phyloP scores from a whole-genome alignment of 1,140 invertebrate species.

The Thereuonema tuberculata region DNA sequence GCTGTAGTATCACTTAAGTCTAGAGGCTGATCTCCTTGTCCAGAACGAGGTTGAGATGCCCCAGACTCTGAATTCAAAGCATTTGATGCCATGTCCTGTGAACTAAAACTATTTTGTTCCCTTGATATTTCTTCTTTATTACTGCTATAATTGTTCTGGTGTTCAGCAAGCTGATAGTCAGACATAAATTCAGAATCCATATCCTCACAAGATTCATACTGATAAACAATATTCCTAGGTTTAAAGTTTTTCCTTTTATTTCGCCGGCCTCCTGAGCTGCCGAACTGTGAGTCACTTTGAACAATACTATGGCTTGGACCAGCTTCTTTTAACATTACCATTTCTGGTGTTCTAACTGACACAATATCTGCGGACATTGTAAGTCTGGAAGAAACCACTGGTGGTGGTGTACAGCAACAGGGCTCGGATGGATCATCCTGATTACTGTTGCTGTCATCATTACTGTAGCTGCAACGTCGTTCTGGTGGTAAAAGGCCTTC shows the following conservation, averaged over 20 bases:
- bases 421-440: not conserved
- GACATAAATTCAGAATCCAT: not conserved
- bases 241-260: conserved; percentile 55
- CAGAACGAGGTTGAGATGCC: no score
- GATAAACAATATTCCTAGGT: conserved; percentile 41
- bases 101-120: no score
- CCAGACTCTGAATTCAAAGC: no score
- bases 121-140: no score
- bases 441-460: conserved; percentile 2
- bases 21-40: conserved; percentile 23
- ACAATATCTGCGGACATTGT: not conserved
- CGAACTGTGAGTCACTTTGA: not conserved
- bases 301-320: not conserved
- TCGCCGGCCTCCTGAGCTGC: conserved; percentile 7
- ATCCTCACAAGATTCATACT: conserved; percentile 9
- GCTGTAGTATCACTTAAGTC: conserved; percentile 30
- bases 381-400: conserved; percentile 8
- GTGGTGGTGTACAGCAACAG: no score
- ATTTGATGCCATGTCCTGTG: no score
- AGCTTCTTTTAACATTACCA: not conserved
- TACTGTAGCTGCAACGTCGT: not conserved
- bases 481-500: not conserved
- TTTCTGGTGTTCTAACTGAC: no score
- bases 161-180: no score
- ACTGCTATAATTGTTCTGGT: no score